phyloP scores from a whole-genome alignment of 2,113 vertebrate species.

The Anhinga anhinga region DNA sequence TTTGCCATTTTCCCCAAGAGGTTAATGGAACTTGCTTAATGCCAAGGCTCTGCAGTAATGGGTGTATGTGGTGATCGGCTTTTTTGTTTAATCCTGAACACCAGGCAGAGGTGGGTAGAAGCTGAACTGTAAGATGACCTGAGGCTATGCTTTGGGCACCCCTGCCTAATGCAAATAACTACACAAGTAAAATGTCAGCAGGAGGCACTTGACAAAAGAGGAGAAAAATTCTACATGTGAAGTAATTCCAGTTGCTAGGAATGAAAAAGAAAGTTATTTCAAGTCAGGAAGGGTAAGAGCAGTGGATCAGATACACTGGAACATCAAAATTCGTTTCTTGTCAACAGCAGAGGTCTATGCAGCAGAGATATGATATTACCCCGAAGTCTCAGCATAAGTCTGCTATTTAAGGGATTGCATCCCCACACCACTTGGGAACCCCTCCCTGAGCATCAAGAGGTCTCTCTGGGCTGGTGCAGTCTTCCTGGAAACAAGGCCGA shows the following conservation, averaged over 20 bases:
- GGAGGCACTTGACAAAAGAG: slow-evolving; percentile 23
- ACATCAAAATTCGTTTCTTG: not conserved
- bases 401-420: slow-evolving; percentile 34
- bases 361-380: slow-evolving; percentile 49
- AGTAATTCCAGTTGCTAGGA: slow-evolving; percentile 44
- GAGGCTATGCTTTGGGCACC: slow-evolving; percentile 52
- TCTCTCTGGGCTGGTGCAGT: slow-evolving; percentile 24
- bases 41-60: not conserved
- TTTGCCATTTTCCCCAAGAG: not conserved
- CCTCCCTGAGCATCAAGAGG: slow-evolving; percentile 42
- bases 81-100: not conserved
- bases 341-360: slow-evolving; percentile 19
- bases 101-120: not conserved
- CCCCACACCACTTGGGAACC: slow-evolving; percentile 33
- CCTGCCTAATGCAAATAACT: slow-evolving; percentile 10
- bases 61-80: not conserved
- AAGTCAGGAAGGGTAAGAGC: slow-evolving; percentile 29
- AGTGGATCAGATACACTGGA: slow-evolving; percentile 32
- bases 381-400: not conserved
- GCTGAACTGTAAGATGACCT: not conserved
- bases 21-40: not conserved
- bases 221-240: slow-evolving; percentile 24
- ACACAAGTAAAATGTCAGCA: not conserved
- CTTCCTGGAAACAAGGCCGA: slow-evolving; percentile 71
- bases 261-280: slow-evolving; percentile 41